Percentiles rank a stretch among this genome's conserved stretches.
Evolutionary conservation across 2,797 vertebrate species (phyloP).

Genomic region (Coregonus ussuriensis): DNA sequence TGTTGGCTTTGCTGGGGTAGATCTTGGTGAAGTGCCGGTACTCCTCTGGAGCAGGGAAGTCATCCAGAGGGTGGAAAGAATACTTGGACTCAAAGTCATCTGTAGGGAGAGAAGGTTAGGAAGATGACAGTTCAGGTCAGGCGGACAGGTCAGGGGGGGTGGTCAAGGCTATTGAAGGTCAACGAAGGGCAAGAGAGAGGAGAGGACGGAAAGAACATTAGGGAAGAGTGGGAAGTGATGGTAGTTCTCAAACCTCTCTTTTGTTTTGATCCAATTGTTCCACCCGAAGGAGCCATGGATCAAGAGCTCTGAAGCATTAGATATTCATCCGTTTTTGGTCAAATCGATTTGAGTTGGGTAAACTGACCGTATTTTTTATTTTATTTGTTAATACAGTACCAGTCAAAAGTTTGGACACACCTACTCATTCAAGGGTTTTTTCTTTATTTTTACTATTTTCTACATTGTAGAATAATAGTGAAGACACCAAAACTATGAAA

Average conservation of each 20-base stretch:
- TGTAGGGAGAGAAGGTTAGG: conserved; percentile 47
- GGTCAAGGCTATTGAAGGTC: background rate
- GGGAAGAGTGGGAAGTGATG: background rate
- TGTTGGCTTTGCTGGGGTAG: conserved; percentile 92
- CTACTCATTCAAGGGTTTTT: too few species aligned
- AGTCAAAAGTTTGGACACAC: too few species aligned
- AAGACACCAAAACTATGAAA: too few species aligned
- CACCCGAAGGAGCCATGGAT: background rate
- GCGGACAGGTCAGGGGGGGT: too few species aligned
- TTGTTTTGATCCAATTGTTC: background rate
- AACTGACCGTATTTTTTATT: too few species aligned
- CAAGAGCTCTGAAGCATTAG: too few species aligned
- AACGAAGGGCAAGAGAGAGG: background rate
- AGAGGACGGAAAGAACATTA: background rate
- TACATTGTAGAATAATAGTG: too few species aligned
- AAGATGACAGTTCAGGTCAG: background rate
- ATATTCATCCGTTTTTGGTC: too few species aligned
- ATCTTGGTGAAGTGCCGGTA: conserved; percentile 90
- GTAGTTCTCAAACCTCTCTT: too few species aligned
- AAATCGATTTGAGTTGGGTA: too few species aligned
- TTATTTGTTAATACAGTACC: too few species aligned
- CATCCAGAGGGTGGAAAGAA: conserved; percentile 91
- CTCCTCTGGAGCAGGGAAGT: conserved; percentile 94
- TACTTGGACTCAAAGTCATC: conserved; percentile 98
- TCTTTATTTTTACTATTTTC: too few species aligned